Evolutionary conservation across 2,888 invertebrate genomes (phyloP), one percentile per base, ranked within the genome.

Genomic region (Macrophya alboannulata): DNA sequence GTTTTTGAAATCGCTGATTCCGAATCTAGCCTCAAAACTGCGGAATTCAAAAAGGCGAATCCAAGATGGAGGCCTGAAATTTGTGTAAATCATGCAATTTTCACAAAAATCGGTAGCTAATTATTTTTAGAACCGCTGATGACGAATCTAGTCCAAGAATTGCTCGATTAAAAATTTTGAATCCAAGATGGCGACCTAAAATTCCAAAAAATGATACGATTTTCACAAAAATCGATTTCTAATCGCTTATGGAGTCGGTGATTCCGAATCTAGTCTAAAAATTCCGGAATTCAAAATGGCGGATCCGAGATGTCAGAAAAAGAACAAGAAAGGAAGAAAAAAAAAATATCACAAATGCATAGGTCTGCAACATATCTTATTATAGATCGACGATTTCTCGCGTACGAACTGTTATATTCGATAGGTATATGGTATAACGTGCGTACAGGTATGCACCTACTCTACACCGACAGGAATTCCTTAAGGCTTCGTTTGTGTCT

Each of bases 401-500:
- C 76, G 76, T 72, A 12, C 43, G 37, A 48, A 74, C 25, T 45
- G 21, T 74, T 43, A 48, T 74, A 43, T 37, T 31, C 3, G 4
- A 17, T 68, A 31, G 25, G 25, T 3, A 65, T 65, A 21, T 21
- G 17, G 17, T n/a, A 17, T 25, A 9, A 21, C 12, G 21, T 45
- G 21, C 45, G 21, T 45, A 37, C 15, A 68, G 40, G 72, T 43
- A 40, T 45, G 40, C n/a, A 74, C 43, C 72, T 74, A n/a, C 25
- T 45, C 45, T 74, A 74, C 77, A 77, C 77, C 17, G 48, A 79
- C 59, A n/a, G 79, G 68, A 85, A 85, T 85, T 85, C 85, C 85
- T 85, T 81, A 77, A 81, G 48, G 48, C 68, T 77, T 79, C 65
- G 85, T 76, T 81, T 85, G 77, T 68, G 65, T 65, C n/a, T 85